These are phyloP conservation scores for Lasioglossum figueresi DNA, from an alignment of 2,888 invertebrate species.

Conservation along the genomic window DNA sequence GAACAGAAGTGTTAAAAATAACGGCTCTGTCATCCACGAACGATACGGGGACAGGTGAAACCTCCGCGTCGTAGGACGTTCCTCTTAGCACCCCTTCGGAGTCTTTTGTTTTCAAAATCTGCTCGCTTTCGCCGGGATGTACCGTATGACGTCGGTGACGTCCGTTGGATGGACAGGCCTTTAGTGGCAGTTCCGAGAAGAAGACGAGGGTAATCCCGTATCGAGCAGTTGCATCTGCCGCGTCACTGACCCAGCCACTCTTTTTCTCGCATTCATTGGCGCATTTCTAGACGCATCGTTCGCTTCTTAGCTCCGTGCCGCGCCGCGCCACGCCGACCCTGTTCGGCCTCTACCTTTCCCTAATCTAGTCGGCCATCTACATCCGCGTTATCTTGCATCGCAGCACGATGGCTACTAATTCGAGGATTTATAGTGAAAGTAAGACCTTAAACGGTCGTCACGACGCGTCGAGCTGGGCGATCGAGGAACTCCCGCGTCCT, in stretches of 20 bases:
- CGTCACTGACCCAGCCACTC: slow-evolving; percentile 76
- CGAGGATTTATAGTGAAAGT: slow-evolving; percentile 78
- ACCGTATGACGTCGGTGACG: slow-evolving; percentile 56
- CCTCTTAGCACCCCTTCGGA: not conserved
- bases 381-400: slow-evolving; percentile 80
- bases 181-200: slow-evolving; percentile 62
- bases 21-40: not conserved
- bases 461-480: slow-evolving; percentile 58
- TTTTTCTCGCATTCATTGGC: slow-evolving; percentile 53
- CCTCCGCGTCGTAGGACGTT: not conserved
- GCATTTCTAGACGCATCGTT: slow-evolving; percentile 15
- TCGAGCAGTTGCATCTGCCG: slow-evolving; percentile 78
- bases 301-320: slow-evolving; percentile 39
- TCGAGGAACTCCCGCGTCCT: slow-evolving; percentile 45
- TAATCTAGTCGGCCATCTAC: slow-evolving; percentile 77
- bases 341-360: slow-evolving; percentile 21
- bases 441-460: slow-evolving; percentile 72
- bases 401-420: slow-evolving; percentile 79
- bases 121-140: slow-evolving; percentile 19
- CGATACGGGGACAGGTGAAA: slow-evolving; percentile 7
- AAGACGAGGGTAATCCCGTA: slow-evolving; percentile 74
- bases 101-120: slow-evolving; percentile 47
- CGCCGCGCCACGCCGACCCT: slow-evolving; percentile 18
- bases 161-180: slow-evolving; percentile 59
- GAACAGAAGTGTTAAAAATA: not conserved